phyloP scores from a whole-genome alignment of 2,797 vertebrate species.

The Scleropages formosus region DNA sequence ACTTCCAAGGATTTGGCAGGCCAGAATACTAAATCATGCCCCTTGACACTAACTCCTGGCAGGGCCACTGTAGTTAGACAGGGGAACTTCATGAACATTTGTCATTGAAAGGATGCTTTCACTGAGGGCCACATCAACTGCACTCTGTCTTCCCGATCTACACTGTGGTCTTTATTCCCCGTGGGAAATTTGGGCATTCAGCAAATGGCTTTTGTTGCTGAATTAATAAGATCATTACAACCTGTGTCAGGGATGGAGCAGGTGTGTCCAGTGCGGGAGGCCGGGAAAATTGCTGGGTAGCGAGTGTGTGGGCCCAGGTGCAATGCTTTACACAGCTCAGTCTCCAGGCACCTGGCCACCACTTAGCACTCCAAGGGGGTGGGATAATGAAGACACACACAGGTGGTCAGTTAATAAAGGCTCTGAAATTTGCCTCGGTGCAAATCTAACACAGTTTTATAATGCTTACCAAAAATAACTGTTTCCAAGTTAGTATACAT shows the following conservation, averaged over 20 bases:
- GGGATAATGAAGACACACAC: not conserved
- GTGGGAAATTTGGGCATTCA: not conserved
- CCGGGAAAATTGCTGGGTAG: not conserved
- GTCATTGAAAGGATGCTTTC: not conserved
- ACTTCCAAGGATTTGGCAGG: not conserved
- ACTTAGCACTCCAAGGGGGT: not conserved
- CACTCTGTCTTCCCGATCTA: not conserved
- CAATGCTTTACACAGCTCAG: not conserved
- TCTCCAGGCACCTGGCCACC: not conserved
- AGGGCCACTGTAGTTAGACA: not conserved
- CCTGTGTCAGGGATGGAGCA: slow-evolving; percentile 23
- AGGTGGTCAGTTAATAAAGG: slow-evolving; percentile 4
- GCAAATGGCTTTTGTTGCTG: slow-evolving; percentile 9
- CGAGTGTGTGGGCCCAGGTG: not conserved
- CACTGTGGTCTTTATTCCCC: not conserved
- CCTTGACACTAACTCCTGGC: not conserved
- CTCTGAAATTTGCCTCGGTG: not conserved
- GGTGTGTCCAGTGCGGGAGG: slow-evolving; percentile 13
- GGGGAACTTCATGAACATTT: not conserved
- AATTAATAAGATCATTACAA: slow-evolving; percentile 28
- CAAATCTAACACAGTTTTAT: not conserved
- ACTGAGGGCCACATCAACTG: not conserved
- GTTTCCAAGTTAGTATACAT: too few relatives aligned
- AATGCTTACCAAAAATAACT: not conserved
- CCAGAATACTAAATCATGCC: not conserved